Evolutionary conservation across 2,113 vertebrate genomes (phyloP), one percentile per base, ranked within the genome.

Genomic region (Cairina moschata): DNA sequence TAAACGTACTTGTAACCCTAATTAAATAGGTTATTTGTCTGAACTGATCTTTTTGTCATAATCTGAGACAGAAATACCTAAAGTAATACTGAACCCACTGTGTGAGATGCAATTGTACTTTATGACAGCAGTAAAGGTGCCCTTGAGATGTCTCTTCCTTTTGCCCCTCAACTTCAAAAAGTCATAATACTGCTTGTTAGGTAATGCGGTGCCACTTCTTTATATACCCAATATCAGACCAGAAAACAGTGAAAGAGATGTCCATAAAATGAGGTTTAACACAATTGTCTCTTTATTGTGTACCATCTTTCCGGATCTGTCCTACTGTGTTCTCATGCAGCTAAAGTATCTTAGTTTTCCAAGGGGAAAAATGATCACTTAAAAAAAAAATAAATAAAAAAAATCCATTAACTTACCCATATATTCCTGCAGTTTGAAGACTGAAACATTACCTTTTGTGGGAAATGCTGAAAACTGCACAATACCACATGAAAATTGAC

Each of bases 111-210:
- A 73, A 66, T 89, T 82, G 56, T 20, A 56, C 22, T 8, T 85
- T 52, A 84, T 38, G 52, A 95, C 29, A 90, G 82, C 34, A 79
- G 62, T 15, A 67, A 87, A 90, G 32, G 18, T 76, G 54, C 74
- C 67, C 82, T 79, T 87, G 84, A 93, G 91, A 94, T 50, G 42
- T 83, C 93, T 34, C 32, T 83, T 88, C 75, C 86, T 36, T 66
- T 90, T 81, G 65, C 65, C 46, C 16, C 21, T 71, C 80, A 71
- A 54, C 13, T 93, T 80, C 42, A 34, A 69, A 74, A 86, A 92
- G 80, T 74, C 56, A 6, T 67, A 94, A 60, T 31, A 26, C 8
- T 71, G 20, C 25, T 18, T 34, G 6, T 34, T 71, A 91, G 29
- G 56, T 48, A 80, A 75, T n/a, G 15, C 21, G 66, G 84, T 29